A percentile compares a stretch with the other conserved stretches of the same genome.
These are phyloP conservation scores for Cyrtorhinus lividipennis DNA, from an alignment of 1,140 invertebrate genomes.

Conservation along the genomic window DNA sequence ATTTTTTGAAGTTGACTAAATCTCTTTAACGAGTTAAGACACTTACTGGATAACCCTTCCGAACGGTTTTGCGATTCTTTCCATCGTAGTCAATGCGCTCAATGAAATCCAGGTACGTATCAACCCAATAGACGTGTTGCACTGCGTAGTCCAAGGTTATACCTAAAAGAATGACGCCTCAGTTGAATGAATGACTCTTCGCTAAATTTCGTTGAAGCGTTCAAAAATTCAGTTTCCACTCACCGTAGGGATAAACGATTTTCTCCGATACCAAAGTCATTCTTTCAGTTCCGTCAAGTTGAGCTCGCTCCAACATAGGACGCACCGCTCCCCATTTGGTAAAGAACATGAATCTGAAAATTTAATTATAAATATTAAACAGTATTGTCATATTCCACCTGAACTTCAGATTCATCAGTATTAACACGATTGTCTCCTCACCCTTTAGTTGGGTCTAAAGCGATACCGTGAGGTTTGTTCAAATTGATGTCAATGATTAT, in stretches of 20 bases:
- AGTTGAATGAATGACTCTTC: too few species aligned
- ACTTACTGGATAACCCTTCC: conserved; percentile 39
- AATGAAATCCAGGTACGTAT: conserved; percentile 57
- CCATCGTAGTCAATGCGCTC: conserved; percentile 57
- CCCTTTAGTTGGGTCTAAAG: conserved; percentile 65
- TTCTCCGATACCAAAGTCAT: conserved; percentile 39
- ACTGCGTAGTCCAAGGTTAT: conserved; percentile 56
- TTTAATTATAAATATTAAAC: not conserved
- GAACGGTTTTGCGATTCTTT: conserved; percentile 44
- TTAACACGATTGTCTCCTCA: too few species aligned
- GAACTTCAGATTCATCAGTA: too few species aligned
- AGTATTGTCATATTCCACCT: too few species aligned
- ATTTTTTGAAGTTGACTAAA: too few species aligned
- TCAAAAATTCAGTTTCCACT: not conserved
- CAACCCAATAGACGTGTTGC: conserved; percentile 61
- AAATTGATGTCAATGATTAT: conserved; percentile 51
- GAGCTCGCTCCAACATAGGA: conserved; percentile 44
- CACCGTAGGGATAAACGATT: conserved; percentile 56
- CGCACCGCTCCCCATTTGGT: conserved; percentile 51
- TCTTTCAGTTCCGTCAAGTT: conserved; percentile 42
- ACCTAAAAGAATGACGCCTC: not conserved
- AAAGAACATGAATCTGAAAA: conserved; percentile 53
- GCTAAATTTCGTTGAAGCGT: not conserved
- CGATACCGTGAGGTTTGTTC: conserved; percentile 58
- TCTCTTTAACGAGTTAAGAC: too few species aligned